Conservation (phyloP, 2,888 invertebrate species). For the Quadroppia sp. region DNA sequence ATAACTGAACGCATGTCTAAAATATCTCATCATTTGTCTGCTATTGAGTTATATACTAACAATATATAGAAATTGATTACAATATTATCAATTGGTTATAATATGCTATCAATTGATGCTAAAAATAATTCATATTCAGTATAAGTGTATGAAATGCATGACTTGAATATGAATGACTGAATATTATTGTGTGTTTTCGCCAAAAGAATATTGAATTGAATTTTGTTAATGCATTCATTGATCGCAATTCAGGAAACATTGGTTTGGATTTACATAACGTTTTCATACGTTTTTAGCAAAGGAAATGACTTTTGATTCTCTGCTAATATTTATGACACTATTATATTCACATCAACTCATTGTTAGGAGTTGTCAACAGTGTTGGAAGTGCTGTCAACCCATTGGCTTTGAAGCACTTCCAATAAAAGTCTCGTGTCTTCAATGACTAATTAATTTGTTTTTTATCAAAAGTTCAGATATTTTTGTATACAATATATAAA, state of each 20-base stretch:
- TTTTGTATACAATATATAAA: too few species aligned
- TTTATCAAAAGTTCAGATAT: neutral
- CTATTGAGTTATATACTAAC: neutral
- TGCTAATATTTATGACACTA: conserved; percentile 4
- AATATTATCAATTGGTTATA: neutral
- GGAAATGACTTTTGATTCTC: conserved; percentile 33
- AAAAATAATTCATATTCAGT: neutral
- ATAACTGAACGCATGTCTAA: neutral
- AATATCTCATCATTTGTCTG: neutral
- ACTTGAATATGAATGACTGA: neutral
- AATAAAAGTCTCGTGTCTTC: neutral
- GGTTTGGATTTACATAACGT: neutral
- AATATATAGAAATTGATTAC: conserved; percentile 8
- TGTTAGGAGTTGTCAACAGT: neutral
- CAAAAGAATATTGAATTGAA: neutral
- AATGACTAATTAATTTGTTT: conserved; percentile 19
- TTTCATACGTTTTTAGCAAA: conserved; percentile 19
- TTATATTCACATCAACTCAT: neutral
- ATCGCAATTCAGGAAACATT: neutral
- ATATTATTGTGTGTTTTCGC: neutral
- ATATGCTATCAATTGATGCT: neutral
- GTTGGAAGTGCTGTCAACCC: neutral
- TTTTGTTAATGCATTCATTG: neutral
- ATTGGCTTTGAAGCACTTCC: neutral
- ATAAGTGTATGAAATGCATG: neutral